Evolutionary conservation across 1,140 invertebrate species (phyloP), one percentile per base, ranked within the genome.

Genomic region (Hesperophylax magnus): DNA sequence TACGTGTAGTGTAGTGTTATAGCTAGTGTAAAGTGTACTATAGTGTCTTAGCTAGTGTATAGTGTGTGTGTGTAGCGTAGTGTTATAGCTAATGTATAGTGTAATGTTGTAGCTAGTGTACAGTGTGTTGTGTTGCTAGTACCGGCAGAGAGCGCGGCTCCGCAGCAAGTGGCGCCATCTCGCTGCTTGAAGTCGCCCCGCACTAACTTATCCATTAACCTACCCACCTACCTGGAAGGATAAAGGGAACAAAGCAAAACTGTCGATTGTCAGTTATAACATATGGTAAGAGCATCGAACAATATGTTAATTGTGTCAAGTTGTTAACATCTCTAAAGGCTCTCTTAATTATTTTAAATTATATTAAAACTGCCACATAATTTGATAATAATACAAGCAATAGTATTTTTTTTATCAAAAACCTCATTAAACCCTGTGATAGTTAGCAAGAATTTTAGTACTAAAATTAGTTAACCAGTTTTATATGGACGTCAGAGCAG

Each of bases 171-270:
- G 15, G 53, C 69, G 82, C 85, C 86, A 84, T 85, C 86, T 86
- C 88, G 87, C 87, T 88, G 88, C 86, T 87, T 89, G 85, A 88
- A 88, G 85, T 85, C 87, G 88, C 87, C 86, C 86, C 87, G 85
- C 89, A 88, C 78, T 81, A 79, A 67, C n/a, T 77, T 61, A 84
- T 72, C 77, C 80, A 78, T 82, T 85, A 83, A 83, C 82, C 82
- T 83, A 83, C 78, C 79, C 79, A 83, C 82, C 82, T 83, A 83
- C 79, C 82, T 83, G 82, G 74, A 83, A 83, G 82, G 82, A 83
- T 79, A 83, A 83, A 81, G 61, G 82, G 75, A 83, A 81, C 75
- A 83, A 86, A 88, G 87, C 87, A 88, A 87, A 88, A 86, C 87
- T 86, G 86, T 90, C 87, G 85, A 88, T 88, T 86, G 90, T 90